Conservation (phyloP, 1,140 invertebrate species). For the Phymorhynchus buccinoides region DNA sequence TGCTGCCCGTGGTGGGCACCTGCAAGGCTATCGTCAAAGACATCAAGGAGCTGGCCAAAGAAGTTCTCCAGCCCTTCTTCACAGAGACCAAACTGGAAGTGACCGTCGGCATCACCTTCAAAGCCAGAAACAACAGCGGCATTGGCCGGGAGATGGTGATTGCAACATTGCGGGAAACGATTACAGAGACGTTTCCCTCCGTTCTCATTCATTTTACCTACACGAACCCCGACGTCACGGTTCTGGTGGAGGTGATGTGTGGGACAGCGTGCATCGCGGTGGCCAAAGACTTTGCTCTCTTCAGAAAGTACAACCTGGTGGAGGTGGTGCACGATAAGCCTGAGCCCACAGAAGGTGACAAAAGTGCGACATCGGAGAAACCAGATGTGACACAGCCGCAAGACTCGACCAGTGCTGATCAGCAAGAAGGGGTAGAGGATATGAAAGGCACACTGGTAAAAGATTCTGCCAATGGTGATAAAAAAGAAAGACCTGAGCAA, state of each 20-base stretch:
- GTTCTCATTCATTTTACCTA: conserved; percentile 57
- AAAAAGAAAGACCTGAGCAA: too few relatives aligned
- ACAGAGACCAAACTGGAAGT: conserved; percentile 74
- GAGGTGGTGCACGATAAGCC: conserved; percentile 55
- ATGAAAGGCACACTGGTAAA: too few relatives aligned
- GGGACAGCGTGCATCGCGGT: conserved; percentile 71
- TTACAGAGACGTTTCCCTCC: conserved; percentile 58
- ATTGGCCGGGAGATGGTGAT: conserved; percentile 78
- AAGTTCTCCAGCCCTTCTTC: conserved; percentile 84
- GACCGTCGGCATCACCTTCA: conserved; percentile 85
- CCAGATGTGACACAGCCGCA: too few relatives aligned
- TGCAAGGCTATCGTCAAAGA: conserved; percentile 85
- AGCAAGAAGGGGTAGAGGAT: too few relatives aligned
- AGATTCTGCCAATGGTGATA: too few relatives aligned
- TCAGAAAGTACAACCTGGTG: conserved; percentile 72
- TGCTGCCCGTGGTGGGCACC: conserved; percentile 85
- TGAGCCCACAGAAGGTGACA: background rate
- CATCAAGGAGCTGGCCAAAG: conserved; percentile 79
- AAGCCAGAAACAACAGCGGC: conserved; percentile 83
- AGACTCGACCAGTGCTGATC: too few relatives aligned
- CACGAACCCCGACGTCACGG: conserved; percentile 61
- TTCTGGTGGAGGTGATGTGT: conserved; percentile 69
- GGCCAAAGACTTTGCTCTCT: conserved; percentile 64
- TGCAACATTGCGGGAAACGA: conserved; percentile 52
- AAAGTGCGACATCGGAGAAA: background rate